Base-by-base conservation (phyloP, 2,113 vertebrate species). In the Apeltes quadracus region DNA sequence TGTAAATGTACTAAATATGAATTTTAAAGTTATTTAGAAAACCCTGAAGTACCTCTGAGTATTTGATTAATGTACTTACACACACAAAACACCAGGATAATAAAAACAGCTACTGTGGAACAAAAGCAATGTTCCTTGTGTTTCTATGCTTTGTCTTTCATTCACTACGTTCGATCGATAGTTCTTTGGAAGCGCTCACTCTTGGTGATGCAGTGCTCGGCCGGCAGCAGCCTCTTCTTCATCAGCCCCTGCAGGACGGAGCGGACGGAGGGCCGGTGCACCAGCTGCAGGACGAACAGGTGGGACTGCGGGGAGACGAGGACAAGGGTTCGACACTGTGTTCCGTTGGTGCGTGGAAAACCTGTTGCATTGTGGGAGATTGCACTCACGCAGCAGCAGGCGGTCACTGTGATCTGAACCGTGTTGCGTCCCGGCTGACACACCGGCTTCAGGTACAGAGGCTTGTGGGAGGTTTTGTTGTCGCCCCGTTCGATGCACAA, bases 401-500 rank as follows among this genome's bases (percentile, higher is more conserved):
- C 96, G 0, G 97, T 99, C 67, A 98, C 97, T 0, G 97, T 98
- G 91, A 99, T 99, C 93, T 98, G 97, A 65, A 98, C 96, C 50
- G 96, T 99, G 93, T 99, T 99, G 32, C 97, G 93, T 70, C 97
- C 97, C 0, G 97, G 96, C 83, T 98, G 97, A 79, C 97, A 99
- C 73, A 98, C 96, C 0, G 97, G 96, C 85, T 98, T 99, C 82
- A 99, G 93, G 92, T 98, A 96, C 51, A 99, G 92, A 0, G 97
- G 96, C 89, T 98, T 99, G 92, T 99, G 97, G 22, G 96, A 98
- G 0, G 97, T 98, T 92, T 98, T 98, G 93, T 97, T 99, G 92
- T 98, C 96, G 0, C 97, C 97, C 0, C 96, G 92, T 87, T 99
- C 97, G 0, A 98, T 99, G 85, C 91, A 96, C 72, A 99, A 89